Conservation (phyloP, 2,113 vertebrate genomes). For the Egretta garzetta region DNA sequence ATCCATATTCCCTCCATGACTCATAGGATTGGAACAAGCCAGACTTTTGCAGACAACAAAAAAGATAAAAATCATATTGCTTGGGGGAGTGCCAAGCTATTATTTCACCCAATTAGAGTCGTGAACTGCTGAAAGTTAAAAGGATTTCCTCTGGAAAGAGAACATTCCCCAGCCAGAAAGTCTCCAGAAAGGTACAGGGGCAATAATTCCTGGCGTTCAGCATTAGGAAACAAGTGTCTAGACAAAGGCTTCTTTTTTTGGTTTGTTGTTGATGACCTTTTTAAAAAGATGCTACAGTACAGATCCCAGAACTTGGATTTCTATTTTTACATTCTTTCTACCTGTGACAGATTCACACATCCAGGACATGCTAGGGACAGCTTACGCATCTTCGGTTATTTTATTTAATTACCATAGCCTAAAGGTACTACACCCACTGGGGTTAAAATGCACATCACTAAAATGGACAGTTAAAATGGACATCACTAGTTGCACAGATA, state of each 20-base stretch:
- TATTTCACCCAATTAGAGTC: slow-evolving; percentile 55
- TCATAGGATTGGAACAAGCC: slow-evolving; percentile 30
- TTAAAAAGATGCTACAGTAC: background rate
- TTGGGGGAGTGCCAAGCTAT: slow-evolving; percentile 56
- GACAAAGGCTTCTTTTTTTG: slow-evolving; percentile 17
- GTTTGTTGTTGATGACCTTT: background rate
- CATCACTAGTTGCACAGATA: background rate
- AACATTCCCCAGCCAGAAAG: slow-evolving; percentile 66
- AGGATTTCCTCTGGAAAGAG: slow-evolving; percentile 76
- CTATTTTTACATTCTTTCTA: background rate
- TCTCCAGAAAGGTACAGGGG: slow-evolving; percentile 54
- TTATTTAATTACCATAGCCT: background rate
- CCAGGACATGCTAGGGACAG: background rate
- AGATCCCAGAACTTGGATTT: background rate
- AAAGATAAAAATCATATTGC: slow-evolving; percentile 68
- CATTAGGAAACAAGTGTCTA: slow-evolving; percentile 18
- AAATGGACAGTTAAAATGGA: no score
- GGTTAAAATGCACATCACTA: background rate
- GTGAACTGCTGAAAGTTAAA: slow-evolving; percentile 70
- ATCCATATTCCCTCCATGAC: background rate
- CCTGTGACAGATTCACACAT: background rate
- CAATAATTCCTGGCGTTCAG: slow-evolving; percentile 46
- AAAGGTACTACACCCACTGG: background rate
- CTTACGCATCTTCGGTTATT: background rate
- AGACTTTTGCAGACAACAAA: slow-evolving; percentile 46